A percentile compares a stretch with the other conserved stretches of the same genome.
Evolutionary conservation across 2,888 invertebrate genomes (phyloP).

Genomic region (Lapara coniferarum): DNA sequence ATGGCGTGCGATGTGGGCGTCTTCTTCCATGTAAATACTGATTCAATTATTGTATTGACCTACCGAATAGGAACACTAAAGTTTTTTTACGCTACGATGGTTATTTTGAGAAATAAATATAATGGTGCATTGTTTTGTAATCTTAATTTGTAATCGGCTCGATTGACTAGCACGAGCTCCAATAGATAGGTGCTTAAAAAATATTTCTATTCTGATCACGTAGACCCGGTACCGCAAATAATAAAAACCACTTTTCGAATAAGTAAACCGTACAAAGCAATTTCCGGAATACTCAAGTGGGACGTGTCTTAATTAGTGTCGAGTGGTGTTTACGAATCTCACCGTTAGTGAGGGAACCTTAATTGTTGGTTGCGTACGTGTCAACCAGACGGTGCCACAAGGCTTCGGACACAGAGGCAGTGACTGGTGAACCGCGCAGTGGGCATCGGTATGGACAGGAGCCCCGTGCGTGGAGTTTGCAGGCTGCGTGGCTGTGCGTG

Average conservation of each 20-base stretch:
- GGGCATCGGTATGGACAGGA: background rate
- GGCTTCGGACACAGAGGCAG: background rate
- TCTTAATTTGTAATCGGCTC: background rate
- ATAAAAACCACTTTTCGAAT: constrained; percentile 25
- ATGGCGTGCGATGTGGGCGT: constrained; percentile 23
- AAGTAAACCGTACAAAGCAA: constrained; percentile 27
- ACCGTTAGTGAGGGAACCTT: constrained; percentile 34
- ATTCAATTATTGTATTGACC: constrained; percentile 25
- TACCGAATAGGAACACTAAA: constrained; percentile 7
- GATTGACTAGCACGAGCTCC: background rate
- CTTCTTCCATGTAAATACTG: constrained; percentile 25
- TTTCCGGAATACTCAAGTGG: constrained; percentile 36
- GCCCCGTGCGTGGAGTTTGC: constrained; percentile 31
- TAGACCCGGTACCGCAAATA: constrained; percentile 14
- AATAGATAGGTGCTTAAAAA: background rate
- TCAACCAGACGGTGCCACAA: too few relatives aligned
- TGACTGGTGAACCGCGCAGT: too few relatives aligned
- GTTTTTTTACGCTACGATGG: background rate
- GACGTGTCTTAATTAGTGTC: constrained; percentile 41
- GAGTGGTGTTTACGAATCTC: constrained; percentile 40
- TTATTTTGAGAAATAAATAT: background rate
- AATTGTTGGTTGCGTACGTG: constrained; percentile 31
- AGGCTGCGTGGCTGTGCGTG: constrained; percentile 56
- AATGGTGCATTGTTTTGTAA: background rate
- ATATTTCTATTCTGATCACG: constrained; percentile 22